These are phyloP conservation scores for Riptortus pedestris DNA, from an alignment of 1,140 invertebrate genomes.

Conservation along the genomic window DNA sequence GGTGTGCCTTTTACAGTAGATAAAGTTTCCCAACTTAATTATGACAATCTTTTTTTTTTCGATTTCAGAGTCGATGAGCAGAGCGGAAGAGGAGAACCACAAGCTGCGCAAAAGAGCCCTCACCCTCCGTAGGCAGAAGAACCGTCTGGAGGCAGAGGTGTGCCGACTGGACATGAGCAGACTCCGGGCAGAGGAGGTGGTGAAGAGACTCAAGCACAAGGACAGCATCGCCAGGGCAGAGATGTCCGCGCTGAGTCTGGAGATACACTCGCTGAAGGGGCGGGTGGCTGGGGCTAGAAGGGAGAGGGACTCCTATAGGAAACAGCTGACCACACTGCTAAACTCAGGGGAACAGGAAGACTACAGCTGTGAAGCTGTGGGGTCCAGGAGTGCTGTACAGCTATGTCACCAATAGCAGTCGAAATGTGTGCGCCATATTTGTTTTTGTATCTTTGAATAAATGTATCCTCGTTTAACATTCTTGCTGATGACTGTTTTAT, in stretches of 20 bases:
- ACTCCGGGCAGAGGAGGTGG: neutral
- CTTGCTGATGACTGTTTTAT: no score
- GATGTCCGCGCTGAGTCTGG: neutral
- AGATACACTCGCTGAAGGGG: neutral
- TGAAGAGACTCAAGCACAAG: neutral
- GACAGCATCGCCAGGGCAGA: neutral
- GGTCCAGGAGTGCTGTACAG: no score
- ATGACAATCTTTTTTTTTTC: neutral
- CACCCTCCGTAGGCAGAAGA: neutral
- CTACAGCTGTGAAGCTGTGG: no score
- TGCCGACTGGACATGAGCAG: neutral
- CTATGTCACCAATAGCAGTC: no score
- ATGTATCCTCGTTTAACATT: no score
- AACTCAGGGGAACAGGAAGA: no score
- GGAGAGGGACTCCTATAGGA: neutral
- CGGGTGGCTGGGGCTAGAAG: neutral
- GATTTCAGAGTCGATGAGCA: neutral
- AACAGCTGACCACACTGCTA: no score
- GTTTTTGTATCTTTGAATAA: no score
- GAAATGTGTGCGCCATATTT: no score
- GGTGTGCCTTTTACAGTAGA: no score
- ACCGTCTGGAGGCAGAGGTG: neutral
- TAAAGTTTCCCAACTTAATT: no score
- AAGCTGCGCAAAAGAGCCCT: neutral
- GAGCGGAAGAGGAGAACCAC: neutral